phyloP scores from a whole-genome alignment of 1,140 invertebrate genomes.

The Zeugodacus cucurbitae region DNA sequence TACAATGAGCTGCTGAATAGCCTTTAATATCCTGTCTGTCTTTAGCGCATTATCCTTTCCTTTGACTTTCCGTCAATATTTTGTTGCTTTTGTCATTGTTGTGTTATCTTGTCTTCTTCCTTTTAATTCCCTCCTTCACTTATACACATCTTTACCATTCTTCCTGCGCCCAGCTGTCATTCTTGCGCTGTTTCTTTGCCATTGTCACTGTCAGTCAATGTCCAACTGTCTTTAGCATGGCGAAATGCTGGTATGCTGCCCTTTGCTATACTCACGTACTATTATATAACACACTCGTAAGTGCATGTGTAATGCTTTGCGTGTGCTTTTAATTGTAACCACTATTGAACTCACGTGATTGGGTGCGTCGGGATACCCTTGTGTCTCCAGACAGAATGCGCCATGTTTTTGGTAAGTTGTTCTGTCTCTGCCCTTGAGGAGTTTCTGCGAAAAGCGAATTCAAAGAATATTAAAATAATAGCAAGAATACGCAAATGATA shows the following conservation, averaged over 20 bases:
- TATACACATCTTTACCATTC: not conserved
- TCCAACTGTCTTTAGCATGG: not conserved
- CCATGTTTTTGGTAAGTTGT: conserved; percentile 79
- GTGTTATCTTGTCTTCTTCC: not conserved
- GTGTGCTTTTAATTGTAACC: not conserved
- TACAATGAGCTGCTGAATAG: not conserved
- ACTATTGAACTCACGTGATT: conserved; percentile 75
- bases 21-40: not conserved
- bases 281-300: too few relatives aligned
- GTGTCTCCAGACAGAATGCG: conserved; percentile 91
- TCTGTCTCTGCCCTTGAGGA: conserved; percentile 52
- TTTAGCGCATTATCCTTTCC: not conserved
- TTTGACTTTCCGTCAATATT: not conserved
- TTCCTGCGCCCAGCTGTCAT: not conserved
- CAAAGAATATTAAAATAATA: not conserved
- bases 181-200: not conserved
- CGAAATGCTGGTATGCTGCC: not conserved
- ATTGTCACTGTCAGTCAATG: conserved; percentile 23
- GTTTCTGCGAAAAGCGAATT: conserved; percentile 28
- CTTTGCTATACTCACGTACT: too few relatives aligned
- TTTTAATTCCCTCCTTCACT: not conserved
- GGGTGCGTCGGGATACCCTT: conserved; percentile 93
- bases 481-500: too few relatives aligned
- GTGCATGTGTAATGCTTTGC: not conserved
- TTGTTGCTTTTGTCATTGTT: not conserved